Conservation (phyloP, 2,113 vertebrate genomes). For the Perognathus longimembris region DNA sequence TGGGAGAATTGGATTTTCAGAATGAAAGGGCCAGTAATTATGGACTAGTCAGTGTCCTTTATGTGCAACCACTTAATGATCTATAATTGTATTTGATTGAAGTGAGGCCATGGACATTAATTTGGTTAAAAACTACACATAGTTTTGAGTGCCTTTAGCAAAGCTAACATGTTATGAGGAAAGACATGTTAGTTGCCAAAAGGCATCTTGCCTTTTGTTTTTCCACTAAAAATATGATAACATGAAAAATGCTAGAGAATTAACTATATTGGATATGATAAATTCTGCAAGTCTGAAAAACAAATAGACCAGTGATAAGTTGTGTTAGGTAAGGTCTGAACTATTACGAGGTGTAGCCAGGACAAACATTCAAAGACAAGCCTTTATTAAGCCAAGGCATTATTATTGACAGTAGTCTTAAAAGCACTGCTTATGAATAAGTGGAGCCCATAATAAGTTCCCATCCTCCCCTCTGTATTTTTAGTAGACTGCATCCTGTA, state of each 20-base stretch:
- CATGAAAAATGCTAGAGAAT: slow-evolving; percentile 37
- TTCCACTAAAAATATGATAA: neutral
- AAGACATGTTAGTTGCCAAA: neutral
- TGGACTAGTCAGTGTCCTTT: slow-evolving; percentile 76
- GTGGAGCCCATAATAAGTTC: neutral
- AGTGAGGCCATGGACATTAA: slow-evolving; percentile 29
- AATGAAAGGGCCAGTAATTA: slow-evolving; percentile 85
- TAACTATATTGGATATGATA: slow-evolving; percentile 37
- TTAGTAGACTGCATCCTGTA: neutral
- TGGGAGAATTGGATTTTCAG: slow-evolving; percentile 83
- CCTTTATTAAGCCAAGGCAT: slow-evolving; percentile 8
- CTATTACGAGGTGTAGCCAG: neutral
- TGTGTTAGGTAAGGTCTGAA: slow-evolving; percentile 27
- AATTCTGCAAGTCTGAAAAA: slow-evolving; percentile 4
- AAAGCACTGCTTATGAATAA: neutral
- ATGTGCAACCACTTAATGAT: slow-evolving; percentile 64
- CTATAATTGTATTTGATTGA: slow-evolving; percentile 75
- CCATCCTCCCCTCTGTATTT: neutral
- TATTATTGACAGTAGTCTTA: neutral
- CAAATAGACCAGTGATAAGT: neutral
- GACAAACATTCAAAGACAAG: neutral
- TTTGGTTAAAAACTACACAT: slow-evolving; percentile 66
- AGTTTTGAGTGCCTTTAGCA: slow-evolving; percentile 18
- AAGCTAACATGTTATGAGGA: slow-evolving; percentile 35
- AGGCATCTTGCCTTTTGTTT: neutral